Evolutionary conservation across 1,140 invertebrate genomes (phyloP), one percentile per base, ranked within the genome.

Genomic region (Littorina saxatilis): DNA sequence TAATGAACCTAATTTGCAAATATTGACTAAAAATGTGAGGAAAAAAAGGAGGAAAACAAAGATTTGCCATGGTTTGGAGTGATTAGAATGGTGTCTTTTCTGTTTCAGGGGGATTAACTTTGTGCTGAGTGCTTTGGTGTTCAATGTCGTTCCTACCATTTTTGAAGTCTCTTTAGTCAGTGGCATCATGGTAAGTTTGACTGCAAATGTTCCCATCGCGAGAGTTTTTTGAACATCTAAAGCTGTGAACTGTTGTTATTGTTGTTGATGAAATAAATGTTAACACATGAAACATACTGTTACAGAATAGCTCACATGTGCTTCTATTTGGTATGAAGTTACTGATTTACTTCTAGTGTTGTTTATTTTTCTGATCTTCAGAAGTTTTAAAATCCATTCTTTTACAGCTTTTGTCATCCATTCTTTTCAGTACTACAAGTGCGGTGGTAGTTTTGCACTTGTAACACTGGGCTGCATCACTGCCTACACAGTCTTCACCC

Each of bases 141-240:
- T 99, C 92, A 99, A 99, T 93, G 93, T 99, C 73, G 96, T 99
- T 23, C 99, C 99, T 0, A 99, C 98, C 1, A 94, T 98, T 74
- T 97, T 99, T 91, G 99, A 99, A 94, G 94, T 99, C 78, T 93
- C 95, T 1, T 92, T 99, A 47, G 99, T 99, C 2, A 97, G 96
- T 76, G 94, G 95, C 37, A 96, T 99, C 88, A 93, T 99, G 88
- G 98, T 98, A 87, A 83, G 82, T 74, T 40, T 27, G 4, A 5
- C 7, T 39, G 55, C n/a, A n/a, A n/a, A n/a, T n/a, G n/a, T n/a
- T n/a, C n/a, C n/a, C n/a, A n/a, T n/a, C n/a, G n/a, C n/a, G n/a
- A n/a, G n/a, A n/a, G n/a, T n/a, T n/a, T n/a, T n/a, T n/a, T n/a
- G n/a, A n/a, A n/a, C n/a, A n/a, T n/a, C 55, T 23, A n/a, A 61